These are phyloP conservation scores for Phyto melanocephala DNA, from an alignment of 2,888 invertebrate genomes.

Conservation along the genomic window DNA sequence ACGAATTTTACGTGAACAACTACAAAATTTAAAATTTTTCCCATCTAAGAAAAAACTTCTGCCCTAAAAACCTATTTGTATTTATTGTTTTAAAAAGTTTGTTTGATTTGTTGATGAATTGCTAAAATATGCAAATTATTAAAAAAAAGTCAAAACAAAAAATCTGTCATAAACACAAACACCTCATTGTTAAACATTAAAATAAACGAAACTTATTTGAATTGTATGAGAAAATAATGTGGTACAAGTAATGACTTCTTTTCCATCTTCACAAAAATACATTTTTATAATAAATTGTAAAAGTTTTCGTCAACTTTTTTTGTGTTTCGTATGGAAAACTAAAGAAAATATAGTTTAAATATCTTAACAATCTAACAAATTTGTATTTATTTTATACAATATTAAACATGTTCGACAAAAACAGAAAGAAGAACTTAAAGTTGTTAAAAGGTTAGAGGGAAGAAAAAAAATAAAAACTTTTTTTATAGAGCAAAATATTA, in stretches of 20 bases:
- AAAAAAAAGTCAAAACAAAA: background rate
- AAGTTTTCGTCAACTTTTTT: background rate
- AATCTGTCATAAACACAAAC: background rate
- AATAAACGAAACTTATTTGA: slow-evolving; percentile 27
- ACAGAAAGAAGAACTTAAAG: background rate
- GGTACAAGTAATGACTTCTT: background rate
- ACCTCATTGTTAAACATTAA: slow-evolving; percentile 30
- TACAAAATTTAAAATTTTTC: no score
- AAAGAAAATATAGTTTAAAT: background rate
- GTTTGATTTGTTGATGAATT: background rate
- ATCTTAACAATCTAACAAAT: background rate
- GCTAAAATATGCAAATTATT: background rate
- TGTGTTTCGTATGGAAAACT: background rate
- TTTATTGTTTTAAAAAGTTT: background rate
- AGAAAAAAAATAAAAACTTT: background rate
- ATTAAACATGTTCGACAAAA: background rate
- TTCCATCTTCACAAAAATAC: no score
- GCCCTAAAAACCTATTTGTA: background rate
- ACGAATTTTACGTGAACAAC: no score
- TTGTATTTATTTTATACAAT: background rate
- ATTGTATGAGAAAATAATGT: background rate
- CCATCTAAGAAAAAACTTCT: no score
- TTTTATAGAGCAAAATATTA: background rate
- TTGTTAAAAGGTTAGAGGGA: background rate
- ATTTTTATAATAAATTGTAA: no score